These are phyloP conservation scores for Carettochelys insculpta DNA, from an alignment of 2,113 vertebrate species.

Conservation along the genomic window DNA sequence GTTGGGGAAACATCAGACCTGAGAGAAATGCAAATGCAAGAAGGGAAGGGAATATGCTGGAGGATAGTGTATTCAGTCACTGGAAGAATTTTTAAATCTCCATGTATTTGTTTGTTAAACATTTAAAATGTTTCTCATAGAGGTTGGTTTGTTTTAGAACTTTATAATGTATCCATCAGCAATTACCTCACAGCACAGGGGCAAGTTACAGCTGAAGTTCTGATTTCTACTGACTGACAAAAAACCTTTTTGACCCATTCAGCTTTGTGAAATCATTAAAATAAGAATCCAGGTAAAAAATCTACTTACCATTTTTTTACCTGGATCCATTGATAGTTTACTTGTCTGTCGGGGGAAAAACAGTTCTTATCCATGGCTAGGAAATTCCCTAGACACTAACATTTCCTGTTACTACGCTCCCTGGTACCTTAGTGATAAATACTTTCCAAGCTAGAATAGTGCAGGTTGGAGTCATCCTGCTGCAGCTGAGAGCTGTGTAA, in stretches of 20 bases:
- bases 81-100: constrained; percentile 26
- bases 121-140: constrained; percentile 42
- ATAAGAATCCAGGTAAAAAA: not conserved
- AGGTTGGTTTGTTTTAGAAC: constrained; percentile 31
- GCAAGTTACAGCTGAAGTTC: constrained; percentile 10
- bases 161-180: constrained; percentile 35
- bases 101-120: constrained; percentile 47
- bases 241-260: constrained; percentile 28
- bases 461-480: not conserved
- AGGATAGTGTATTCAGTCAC: not conserved
- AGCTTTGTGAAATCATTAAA: constrained; percentile 9
- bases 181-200: constrained; percentile 23
- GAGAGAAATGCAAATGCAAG: not conserved
- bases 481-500: not conserved
- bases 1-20: constrained; percentile 26
- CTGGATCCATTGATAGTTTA: not conserved
- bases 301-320: accelerated
- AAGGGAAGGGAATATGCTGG: constrained; percentile 27
- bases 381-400: accelerated
- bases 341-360: not conserved
- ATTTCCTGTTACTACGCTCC: not conserved
- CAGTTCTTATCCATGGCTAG: not conserved
- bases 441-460: not conserved
- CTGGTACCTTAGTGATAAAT: not conserved
- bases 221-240: constrained; percentile 14